Percentiles rank a stretch among this genome's conserved stretches.
These are phyloP conservation scores for Pachyrhynchus sulphureomaculatus DNA, from an alignment of 1,140 invertebrate genomes.

Conservation along the genomic window DNA sequence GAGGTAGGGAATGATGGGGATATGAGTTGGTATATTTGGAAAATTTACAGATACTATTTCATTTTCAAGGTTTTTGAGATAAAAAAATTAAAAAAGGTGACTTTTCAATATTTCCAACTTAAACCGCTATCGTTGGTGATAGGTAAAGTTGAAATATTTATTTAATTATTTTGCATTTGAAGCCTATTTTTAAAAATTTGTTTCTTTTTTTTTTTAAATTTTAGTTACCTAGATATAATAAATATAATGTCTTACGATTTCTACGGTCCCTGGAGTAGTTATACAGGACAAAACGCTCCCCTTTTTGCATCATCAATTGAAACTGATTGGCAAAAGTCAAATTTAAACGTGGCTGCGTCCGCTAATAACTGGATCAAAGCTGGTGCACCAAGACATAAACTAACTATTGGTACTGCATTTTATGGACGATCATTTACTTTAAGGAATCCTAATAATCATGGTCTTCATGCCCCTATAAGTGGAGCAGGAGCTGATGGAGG, in stretches of 20 bases:
- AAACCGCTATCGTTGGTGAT: too few species aligned
- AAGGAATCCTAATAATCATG: slow-evolving; percentile 46
- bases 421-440: slow-evolving; percentile 66
- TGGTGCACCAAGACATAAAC: slow-evolving; percentile 56
- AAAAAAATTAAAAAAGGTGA: too few species aligned
- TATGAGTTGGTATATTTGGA: too few species aligned
- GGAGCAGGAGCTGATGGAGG: slow-evolving; percentile 45
- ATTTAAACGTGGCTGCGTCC: slow-evolving; percentile 16
- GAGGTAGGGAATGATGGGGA: too few species aligned
- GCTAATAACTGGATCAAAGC: slow-evolving; percentile 43
- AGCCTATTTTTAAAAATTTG: too few species aligned
- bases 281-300: slow-evolving; percentile 60
- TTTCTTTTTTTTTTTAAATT: too few species aligned
- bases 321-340: slow-evolving; percentile 46
- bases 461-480: slow-evolving; percentile 52
- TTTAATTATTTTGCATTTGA: too few species aligned
- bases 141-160: too few species aligned
- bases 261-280: slow-evolving; percentile 63
- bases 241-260: slow-evolving; percentile 70
- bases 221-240: slow-evolving; percentile 60
- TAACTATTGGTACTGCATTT: slow-evolving; percentile 62
- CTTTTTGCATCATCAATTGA: slow-evolving; percentile 54
- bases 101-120: too few species aligned
- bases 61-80: too few species aligned
- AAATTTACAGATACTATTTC: too few species aligned